Conservation (phyloP, 2,888 invertebrate genomes). For the Papilio elwesi region DNA sequence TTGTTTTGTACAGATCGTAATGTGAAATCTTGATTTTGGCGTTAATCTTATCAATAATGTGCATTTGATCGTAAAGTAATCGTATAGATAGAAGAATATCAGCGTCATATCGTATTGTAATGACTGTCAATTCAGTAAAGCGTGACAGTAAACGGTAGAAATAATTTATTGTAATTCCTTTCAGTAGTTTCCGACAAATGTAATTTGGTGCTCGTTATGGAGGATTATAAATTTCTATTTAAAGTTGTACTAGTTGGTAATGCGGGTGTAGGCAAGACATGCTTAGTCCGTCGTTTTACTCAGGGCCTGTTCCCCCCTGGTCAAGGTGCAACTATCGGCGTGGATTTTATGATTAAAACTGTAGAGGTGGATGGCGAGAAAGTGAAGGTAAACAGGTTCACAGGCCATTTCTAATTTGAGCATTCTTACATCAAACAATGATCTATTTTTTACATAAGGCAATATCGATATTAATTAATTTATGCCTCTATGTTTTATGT, state of each 20-base stretch:
- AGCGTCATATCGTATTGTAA: conserved; percentile 60
- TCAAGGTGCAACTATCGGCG: conserved; percentile 99
- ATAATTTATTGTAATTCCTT: conserved; percentile 56
- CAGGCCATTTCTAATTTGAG: conserved; percentile 27
- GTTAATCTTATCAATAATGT: conserved; percentile 62
- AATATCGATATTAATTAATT: not conserved
- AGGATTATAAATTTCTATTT: conserved; percentile 99
- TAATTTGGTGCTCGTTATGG: conserved; percentile 87
- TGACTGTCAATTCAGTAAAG: conserved; percentile 67
- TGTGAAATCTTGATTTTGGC: conserved; percentile 45
- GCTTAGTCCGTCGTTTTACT: conserved; percentile 97
- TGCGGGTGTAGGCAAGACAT: conserved; percentile 99
- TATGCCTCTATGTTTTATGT: not conserved
- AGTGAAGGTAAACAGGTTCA: conserved; percentile 89
- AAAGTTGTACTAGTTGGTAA: conserved; percentile 99
- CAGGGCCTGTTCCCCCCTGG: conserved; percentile 99
- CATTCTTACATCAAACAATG: conserved; percentile 19
- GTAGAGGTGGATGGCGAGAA: conserved; percentile 98
- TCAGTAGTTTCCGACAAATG: conserved; percentile 62
- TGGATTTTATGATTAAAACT: conserved; percentile 99
- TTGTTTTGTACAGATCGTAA: conserved; percentile 54
- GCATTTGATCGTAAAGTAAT: conserved; percentile 66
- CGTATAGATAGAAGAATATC: conserved; percentile 56
- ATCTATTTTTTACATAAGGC: not conserved
- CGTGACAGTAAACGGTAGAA: conserved; percentile 67